Base-by-base conservation (phyloP, 2,888 invertebrate genomes). In the Ophonus ardosiacus region DNA sequence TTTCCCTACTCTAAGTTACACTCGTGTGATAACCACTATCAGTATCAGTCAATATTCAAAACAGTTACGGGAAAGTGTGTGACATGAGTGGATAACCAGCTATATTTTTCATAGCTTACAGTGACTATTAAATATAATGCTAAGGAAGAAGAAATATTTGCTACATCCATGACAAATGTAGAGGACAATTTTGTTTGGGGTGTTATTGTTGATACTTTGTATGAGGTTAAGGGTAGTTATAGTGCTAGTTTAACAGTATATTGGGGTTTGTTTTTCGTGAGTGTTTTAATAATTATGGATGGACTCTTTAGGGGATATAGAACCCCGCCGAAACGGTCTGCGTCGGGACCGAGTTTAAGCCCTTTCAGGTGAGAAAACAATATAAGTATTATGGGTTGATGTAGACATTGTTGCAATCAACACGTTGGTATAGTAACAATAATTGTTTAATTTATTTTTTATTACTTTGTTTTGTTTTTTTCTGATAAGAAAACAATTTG, bases 241-340 rank as follows among this genome's bases (percentile, higher is more conserved):
- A 40, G 74, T 74, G 83, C 83, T 8, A 76, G 57, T 17, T 59
- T 57, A 61, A 83, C 83, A 59, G 76, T 83, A 43, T 83, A 83
- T 74, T 83, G 83, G 74, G 40, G 57, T 31, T 74, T 83, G 76
- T 83, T 74, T 74, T 76, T 83, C 56, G 76, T 84, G 43, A 51
- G 84, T 84, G 78, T 84, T 61, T 76, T 84, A n/a, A 61, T 84
- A 84, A 78, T 84, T 84, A 84, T 84, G 84, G 84, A 84, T 63
- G 78, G 65, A 63, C 31, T 78, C n/a, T 43, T 78, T 21, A 84
- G 63, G 65, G 84, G 84, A 43, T 63, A 63, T 24, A 78, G 78
- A 56, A 84, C 84, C 65, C 78, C 84, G n/a, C 76, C 76, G 84
- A 84, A 78, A 84, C 38, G 83, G 31, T 83, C 83, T 40, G 83